These are phyloP conservation scores for Alexandromys oeconomus DNA, from an alignment of 2,797 vertebrate genomes.

Conservation along the genomic window DNA sequence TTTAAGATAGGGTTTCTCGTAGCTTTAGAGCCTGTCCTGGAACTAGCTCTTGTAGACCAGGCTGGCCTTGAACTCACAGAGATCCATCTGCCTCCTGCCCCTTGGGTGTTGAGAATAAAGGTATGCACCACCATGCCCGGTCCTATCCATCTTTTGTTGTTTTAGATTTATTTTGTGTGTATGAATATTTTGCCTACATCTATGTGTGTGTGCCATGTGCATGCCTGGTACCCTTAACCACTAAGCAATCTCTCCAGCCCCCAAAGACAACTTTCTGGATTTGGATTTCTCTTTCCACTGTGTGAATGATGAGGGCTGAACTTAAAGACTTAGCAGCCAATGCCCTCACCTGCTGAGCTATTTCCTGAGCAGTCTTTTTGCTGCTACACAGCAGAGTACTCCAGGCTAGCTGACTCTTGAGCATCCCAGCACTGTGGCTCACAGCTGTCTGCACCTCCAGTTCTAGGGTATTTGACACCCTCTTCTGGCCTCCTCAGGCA, in stretches of 20 bases:
- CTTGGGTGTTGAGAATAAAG: neutral
- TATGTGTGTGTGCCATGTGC: neutral
- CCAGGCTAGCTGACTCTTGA: neutral
- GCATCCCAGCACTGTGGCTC: neutral
- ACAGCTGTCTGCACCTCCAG: neutral
- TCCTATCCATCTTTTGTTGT: neutral
- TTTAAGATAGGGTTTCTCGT: neutral
- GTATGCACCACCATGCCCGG: neutral
- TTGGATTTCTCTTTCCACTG: neutral
- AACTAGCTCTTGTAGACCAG: neutral
- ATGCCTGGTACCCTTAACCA: neutral
- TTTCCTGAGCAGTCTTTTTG: neutral
- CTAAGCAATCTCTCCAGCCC: neutral
- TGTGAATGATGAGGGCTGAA: neutral
- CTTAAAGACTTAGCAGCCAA: neutral
- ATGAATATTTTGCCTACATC: neutral
- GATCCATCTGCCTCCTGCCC: neutral
- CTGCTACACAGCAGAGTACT: neutral
- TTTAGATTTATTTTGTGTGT: neutral
- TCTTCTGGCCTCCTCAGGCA: neutral
- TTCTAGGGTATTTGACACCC: neutral
- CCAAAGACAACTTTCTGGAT: neutral
- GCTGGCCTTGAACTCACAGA: neutral
- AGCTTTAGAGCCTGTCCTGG: neutral
- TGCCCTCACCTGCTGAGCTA: neutral